Percentiles rank a stretch among this genome's conserved stretches.
These are phyloP conservation scores for Pitta sordida DNA, from an alignment of 2,113 vertebrate species.

Conservation along the genomic window DNA sequence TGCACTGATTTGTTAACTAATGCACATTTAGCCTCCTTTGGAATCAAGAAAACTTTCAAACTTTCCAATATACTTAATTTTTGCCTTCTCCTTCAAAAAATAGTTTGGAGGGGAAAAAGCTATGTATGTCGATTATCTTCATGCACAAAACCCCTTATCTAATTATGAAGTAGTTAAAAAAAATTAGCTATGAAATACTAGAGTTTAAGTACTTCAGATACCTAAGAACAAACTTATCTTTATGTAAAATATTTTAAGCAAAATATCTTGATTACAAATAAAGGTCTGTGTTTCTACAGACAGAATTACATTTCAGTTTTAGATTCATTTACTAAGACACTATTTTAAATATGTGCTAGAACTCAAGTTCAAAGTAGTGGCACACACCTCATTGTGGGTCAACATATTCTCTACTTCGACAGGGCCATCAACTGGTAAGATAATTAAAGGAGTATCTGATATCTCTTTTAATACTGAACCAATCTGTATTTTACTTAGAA, in stretches of 20 bases:
- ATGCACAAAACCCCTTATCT: neutral
- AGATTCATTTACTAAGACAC: neutral
- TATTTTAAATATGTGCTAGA: neutral
- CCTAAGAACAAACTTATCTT: neutral
- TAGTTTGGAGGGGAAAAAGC: neutral
- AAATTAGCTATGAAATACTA: neutral
- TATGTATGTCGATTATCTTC: neutral
- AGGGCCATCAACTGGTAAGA: conserved; percentile 67
- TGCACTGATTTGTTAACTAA: neutral
- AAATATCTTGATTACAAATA: neutral
- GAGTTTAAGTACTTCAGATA: neutral
- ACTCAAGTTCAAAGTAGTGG: neutral
- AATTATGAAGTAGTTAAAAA: neutral
- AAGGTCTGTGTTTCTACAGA: neutral
- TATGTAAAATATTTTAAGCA: neutral
- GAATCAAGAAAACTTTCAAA: neutral
- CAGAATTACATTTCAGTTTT: neutral
- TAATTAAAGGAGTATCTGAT: conserved; percentile 74
- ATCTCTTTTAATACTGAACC: conserved; percentile 77
- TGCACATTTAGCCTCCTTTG: neutral
- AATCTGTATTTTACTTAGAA: conserved; percentile 76
- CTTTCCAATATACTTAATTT: neutral
- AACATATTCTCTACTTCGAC: conserved; percentile 71
- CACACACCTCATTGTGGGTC: conserved; percentile 73
- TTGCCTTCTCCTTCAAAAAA: neutral